Conservation (phyloP, 30 jellyfish, hydroid and myxozoan species). For the Hydra vulgaris region DNA sequence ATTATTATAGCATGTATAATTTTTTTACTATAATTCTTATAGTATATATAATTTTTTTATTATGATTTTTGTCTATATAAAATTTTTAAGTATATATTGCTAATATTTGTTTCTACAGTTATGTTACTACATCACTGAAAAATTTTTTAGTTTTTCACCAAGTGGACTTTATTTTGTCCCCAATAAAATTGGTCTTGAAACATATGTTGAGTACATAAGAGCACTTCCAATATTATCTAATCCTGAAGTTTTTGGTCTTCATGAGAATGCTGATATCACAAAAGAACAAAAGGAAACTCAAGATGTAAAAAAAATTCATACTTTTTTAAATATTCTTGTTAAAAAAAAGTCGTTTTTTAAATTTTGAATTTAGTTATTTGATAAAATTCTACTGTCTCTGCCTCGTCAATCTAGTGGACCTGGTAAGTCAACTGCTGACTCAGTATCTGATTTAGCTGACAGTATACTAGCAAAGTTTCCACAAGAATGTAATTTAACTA, state of each 20-base stretch:
- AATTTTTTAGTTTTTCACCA: slow-evolving; percentile 93
- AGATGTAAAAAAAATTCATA: no score
- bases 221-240: slow-evolving; percentile 80
- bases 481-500: slow-evolving; percentile 56
- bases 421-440: slow-evolving; percentile 89
- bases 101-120: no score
- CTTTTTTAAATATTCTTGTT: no score
- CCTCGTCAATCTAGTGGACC: slow-evolving; percentile 96
- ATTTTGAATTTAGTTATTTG: slow-evolving; percentile 48
- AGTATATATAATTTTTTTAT: no score
- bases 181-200: slow-evolving; percentile 48
- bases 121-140: no score
- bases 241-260: slow-evolving; percentile 96
- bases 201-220: slow-evolving; percentile 69
- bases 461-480: slow-evolving; percentile 86
- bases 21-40: no score
- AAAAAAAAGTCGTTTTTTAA: no score
- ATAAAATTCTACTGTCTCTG: slow-evolving; percentile 73
- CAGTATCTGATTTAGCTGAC: slow-evolving; percentile 88
- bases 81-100: no score
- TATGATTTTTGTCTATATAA: no score
- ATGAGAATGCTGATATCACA: slow-evolving; percentile 96
- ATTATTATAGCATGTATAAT: no score
- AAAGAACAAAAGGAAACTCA: slow-evolving; percentile 97
- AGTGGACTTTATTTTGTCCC: slow-evolving; percentile 96